Evolutionary conservation across 2,888 invertebrate genomes (phyloP), one percentile per base, ranked within the genome.

Genomic region (Ormyrus pomaceus): DNA sequence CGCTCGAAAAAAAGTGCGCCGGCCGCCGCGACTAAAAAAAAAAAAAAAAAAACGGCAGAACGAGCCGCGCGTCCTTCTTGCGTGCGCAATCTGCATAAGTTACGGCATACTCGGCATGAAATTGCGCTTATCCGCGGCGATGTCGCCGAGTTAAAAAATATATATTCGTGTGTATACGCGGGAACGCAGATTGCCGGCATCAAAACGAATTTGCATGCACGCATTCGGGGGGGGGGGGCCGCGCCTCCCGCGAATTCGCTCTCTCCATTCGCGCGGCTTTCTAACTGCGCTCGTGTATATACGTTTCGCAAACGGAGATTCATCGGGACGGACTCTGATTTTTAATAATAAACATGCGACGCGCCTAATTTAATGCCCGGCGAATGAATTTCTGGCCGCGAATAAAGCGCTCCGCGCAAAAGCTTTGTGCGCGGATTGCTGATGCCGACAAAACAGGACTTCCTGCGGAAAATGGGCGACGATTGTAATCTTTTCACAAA

Each of bases 261-360:
- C 19, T 11, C 13, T 69, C 5, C 56, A 48, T 34, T 5, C 6
- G 55, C 13, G n/a, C 9, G 56, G 58, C 56, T 65, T 65, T 58
- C 50, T 48, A 51, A 10, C 10, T 4, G 51, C 4, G 45, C 34
- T n/a, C n/a, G n/a, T n/a, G 6, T 45, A 8, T 10, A 46, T 7
- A 13, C n/a, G 56, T 19, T 73, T 56, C 65, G 45, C 48, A 11
- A 68, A 64, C 11, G 56, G 8, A 46, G 51, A 72, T 55, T 59
- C 51, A 11, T 66, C 58, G n/a, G 19, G 19, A 5, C 10, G 53
- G 51, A 55, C 5, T 45, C n/a, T 48, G 58, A 48, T 69, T 46
- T 64, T 73, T 74, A 79, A 79, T 64, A 68, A 73, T 73, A 61
- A 73, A 73, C 56, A 19, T 48, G 51, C 46, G 2, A 11, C 19